phyloP scores from a whole-genome alignment of 2,113 vertebrate genomes.

The Oncorhynchus gorbuscha region DNA sequence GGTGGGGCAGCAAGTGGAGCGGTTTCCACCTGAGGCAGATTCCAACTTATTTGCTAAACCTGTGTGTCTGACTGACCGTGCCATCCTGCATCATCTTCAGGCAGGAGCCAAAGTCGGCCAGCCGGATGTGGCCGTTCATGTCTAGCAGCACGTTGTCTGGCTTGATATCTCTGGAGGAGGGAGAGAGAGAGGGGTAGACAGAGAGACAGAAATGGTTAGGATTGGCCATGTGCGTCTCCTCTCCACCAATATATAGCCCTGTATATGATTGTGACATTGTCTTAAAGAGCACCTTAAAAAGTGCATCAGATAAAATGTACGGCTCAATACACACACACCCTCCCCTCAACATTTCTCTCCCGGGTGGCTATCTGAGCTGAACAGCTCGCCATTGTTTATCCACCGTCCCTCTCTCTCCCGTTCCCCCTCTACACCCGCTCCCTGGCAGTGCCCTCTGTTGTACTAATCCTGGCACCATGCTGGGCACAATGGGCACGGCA shows the following conservation, averaged over 20 bases:
- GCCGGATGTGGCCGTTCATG: constrained; percentile 92
- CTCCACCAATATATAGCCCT: too few relatives aligned
- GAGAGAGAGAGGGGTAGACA: too few relatives aligned
- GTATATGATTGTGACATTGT: too few relatives aligned
- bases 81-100: constrained; percentile 95
- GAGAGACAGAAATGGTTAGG: background rate
- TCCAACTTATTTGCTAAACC: too few relatives aligned
- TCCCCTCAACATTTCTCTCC: background rate
- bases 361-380: constrained; percentile 14
- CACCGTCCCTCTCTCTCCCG: background rate
- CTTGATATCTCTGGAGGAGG: constrained; percentile 87
- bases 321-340: too few relatives aligned
- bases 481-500: constrained; percentile 20
- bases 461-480: constrained; percentile 24
- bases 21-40: too few relatives aligned
- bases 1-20: too few relatives aligned
- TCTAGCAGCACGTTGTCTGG: constrained; percentile 96
- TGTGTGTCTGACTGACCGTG: constrained; percentile 78
- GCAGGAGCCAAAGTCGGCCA: constrained; percentile 97
- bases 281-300: too few relatives aligned
- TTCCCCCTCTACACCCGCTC: too few relatives aligned
- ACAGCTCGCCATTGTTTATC: constrained; percentile 35
- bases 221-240: too few relatives aligned
- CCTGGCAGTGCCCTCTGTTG: constrained; percentile 32
- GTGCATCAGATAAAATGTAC: too few relatives aligned